phyloP scores from a whole-genome alignment of 2,888 invertebrate species.

The Aphidoletes aphidimyza region DNA sequence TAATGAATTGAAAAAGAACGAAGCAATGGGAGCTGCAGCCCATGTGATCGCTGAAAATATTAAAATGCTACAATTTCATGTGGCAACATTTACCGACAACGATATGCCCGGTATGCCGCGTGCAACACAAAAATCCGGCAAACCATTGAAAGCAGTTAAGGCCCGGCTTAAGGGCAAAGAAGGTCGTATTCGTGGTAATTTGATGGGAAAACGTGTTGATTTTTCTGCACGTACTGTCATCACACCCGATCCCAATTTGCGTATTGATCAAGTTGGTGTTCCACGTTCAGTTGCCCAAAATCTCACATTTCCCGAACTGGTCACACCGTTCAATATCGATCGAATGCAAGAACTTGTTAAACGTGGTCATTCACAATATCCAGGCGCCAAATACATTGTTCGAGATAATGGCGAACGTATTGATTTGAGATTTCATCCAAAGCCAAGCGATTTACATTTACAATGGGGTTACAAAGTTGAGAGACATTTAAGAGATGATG shows the following conservation, averaged over 20 bases:
- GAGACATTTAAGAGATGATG: conserved; percentile 96
- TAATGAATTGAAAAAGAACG: conserved; percentile 94
- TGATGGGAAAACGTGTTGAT: conserved; percentile 99
- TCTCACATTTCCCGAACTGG: conserved; percentile 98
- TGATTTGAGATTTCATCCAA: conserved; percentile 97
- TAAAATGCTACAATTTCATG: conserved; percentile 98
- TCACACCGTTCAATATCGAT: conserved; percentile 99
- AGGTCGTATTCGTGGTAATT: conserved; percentile 97
- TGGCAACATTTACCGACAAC: conserved; percentile 97
- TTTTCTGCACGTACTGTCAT: conserved; percentile 99
- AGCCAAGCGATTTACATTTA: conserved; percentile 94
- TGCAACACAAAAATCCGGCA: conserved; percentile 99
- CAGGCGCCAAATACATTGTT: conserved; percentile 99
- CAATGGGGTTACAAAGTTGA: conserved; percentile 97
- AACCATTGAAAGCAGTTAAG: conserved; percentile 97
- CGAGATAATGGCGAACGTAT: conserved; percentile 98
- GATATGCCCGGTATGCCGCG: conserved; percentile 98
- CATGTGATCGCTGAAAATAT: conserved; percentile 97
- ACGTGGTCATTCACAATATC: conserved; percentile 93
- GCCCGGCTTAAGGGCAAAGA: conserved; percentile 97
- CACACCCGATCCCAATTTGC: conserved; percentile 93
- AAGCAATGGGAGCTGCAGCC: conserved; percentile 95
- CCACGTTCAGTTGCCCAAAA: conserved; percentile 98
- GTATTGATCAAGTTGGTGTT: conserved; percentile 97
- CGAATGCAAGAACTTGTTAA: conserved; percentile 89